Percentiles rank a stretch among this genome's conserved stretches.
phyloP scores from a whole-genome alignment of 2,888 invertebrate species.

The Aethes cnicana region DNA sequence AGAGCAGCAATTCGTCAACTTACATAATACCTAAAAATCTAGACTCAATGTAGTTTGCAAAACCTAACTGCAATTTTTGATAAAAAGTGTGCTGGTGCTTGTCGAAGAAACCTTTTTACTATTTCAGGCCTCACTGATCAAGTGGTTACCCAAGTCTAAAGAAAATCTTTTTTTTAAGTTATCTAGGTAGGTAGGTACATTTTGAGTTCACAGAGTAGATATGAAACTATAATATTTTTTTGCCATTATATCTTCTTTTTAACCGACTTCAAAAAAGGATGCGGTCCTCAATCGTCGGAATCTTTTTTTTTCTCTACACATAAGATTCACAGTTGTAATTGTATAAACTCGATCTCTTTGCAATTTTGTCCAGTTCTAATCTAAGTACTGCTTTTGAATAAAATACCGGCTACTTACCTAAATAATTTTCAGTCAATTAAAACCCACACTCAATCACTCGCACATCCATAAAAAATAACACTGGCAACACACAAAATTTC shows the following conservation, averaged over 20 bases:
- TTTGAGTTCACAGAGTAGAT: background rate
- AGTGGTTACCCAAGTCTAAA: background rate
- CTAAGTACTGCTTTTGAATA: background rate
- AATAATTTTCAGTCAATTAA: background rate
- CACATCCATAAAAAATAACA: background rate
- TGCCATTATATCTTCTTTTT: too few species aligned
- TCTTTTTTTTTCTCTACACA: too few species aligned
- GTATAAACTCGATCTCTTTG: too few species aligned
- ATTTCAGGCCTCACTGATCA: background rate
- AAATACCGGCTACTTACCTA: background rate
- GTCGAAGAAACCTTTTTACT: conserved; percentile 14
- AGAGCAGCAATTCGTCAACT: conserved; percentile 2
- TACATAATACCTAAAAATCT: conserved; percentile 16
- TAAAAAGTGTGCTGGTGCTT: conserved; percentile 21
- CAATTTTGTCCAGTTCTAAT: background rate
- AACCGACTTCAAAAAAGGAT: too few species aligned
- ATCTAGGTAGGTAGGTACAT: too few species aligned
- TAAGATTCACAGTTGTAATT: too few species aligned
- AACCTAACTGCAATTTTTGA: conserved; percentile 15
- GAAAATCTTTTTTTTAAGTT: background rate
- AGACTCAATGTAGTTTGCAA: conserved; percentile 16
- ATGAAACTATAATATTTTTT: too few species aligned
- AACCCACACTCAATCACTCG: background rate
- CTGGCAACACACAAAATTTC: conserved; percentile 15
- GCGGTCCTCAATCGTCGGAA: too few species aligned